Percentiles rank a stretch among this genome's conserved stretches.
These are phyloP conservation scores for Myotis davidii DNA, from an alignment of 2,113 vertebrate genomes.

Conservation along the genomic window DNA sequence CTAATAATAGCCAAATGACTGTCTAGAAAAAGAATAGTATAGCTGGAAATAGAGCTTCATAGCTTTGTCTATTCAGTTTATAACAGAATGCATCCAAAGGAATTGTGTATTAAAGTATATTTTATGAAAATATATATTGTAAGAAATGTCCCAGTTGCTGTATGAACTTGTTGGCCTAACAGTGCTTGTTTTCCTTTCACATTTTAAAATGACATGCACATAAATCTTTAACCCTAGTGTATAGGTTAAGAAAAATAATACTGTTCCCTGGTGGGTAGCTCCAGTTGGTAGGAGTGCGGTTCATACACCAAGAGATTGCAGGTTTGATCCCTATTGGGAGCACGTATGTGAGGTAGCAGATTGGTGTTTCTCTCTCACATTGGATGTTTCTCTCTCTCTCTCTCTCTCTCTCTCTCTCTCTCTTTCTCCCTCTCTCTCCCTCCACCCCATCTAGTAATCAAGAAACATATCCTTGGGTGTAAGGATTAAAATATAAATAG, in stretches of 20 bases:
- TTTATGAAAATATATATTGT: not conserved
- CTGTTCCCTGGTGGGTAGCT: not conserved
- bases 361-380: no score
- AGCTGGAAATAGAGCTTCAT: not conserved
- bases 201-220: not conserved
- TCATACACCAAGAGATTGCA: no score
- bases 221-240: not conserved
- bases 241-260: not conserved
- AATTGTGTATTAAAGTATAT: not conserved
- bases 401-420: no score
- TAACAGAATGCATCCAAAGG: not conserved
- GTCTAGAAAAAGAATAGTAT: not conserved
- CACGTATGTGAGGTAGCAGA: no score
- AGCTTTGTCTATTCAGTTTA: not conserved
- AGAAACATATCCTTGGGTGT: no score
- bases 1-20: not conserved
- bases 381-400: no score
- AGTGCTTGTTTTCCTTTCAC: not conserved
- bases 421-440: no score
- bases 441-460: no score
- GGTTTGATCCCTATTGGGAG: no score
- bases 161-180: not conserved
- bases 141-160: not conserved
- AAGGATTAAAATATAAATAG: no score
- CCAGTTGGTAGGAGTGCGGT: no score